These are phyloP conservation scores for Amiota minor DNA, from an alignment of 2,888 invertebrate genomes.

Conservation along the genomic window DNA sequence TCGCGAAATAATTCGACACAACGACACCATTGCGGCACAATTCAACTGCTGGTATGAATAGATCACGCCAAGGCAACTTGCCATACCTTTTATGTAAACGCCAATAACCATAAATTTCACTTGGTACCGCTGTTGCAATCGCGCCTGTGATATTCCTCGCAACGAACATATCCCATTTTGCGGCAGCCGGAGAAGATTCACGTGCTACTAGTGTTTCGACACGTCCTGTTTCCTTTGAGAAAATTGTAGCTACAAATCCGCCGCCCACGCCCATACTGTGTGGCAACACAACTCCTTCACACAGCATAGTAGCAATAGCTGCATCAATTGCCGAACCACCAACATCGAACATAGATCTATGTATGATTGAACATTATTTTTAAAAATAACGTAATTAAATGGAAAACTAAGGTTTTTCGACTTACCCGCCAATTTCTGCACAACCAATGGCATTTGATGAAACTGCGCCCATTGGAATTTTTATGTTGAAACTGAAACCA, in stretches of 20 bases:
- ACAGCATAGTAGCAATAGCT: slow-evolving; percentile 87
- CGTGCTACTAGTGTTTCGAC: slow-evolving; percentile 82
- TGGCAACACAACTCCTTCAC: slow-evolving; percentile 87
- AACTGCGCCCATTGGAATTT: slow-evolving; percentile 74
- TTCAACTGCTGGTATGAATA: slow-evolving; percentile 86
- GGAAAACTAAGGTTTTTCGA: not conserved
- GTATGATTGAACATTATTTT: too few species aligned
- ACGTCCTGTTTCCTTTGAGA: slow-evolving; percentile 77
- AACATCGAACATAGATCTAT: slow-evolving; percentile 79
- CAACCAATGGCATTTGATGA: slow-evolving; percentile 84
- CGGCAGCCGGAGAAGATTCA: slow-evolving; percentile 83
- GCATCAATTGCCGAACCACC: slow-evolving; percentile 89
- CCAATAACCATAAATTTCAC: slow-evolving; percentile 89
- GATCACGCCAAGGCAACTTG: slow-evolving; percentile 82
- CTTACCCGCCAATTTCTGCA: slow-evolving; percentile 80
- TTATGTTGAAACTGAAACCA: slow-evolving; percentile 43
- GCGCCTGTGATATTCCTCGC: slow-evolving; percentile 69
- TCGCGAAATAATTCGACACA: slow-evolving; percentile 80
- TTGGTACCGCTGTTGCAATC: slow-evolving; percentile 87
- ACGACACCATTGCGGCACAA: slow-evolving; percentile 82
- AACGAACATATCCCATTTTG: slow-evolving; percentile 81
- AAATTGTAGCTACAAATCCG: slow-evolving; percentile 90
- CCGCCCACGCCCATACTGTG: slow-evolving; percentile 92
- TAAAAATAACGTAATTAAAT: too few species aligned
- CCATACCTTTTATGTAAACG: slow-evolving; percentile 83